Evolutionary conservation across 2,888 invertebrate species (phyloP).

Genomic region (Euspilapteryx auroguttella): DNA sequence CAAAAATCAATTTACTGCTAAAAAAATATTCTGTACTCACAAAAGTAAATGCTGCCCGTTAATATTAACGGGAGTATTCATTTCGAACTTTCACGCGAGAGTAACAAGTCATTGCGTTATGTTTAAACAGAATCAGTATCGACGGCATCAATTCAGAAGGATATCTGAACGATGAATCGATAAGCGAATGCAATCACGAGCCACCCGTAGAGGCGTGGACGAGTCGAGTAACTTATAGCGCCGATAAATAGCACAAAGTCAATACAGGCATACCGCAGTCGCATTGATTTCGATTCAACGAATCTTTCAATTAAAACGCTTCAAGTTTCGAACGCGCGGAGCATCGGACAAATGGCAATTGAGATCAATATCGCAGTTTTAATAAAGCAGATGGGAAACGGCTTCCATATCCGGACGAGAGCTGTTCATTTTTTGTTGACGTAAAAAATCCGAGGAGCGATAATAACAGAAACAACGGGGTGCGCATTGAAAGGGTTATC

Average conservation of each 20-base stretch:
- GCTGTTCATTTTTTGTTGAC: slow-evolving; percentile 28
- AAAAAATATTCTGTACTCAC: too few species aligned
- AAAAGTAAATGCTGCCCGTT: too few species aligned
- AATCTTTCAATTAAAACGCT: slow-evolving; percentile 35
- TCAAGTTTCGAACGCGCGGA: slow-evolving; percentile 5
- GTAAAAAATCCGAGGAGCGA: slow-evolving; percentile 31
- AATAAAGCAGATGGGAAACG: slow-evolving; percentile 52
- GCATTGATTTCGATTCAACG: slow-evolving; percentile 21
- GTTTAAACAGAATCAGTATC: slow-evolving; percentile 2
- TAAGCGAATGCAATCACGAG: slow-evolving; percentile 29
- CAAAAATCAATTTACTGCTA: too few species aligned
- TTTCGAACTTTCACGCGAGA: too few species aligned
- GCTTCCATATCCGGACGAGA: slow-evolving; percentile 42
- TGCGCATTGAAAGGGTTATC: slow-evolving; percentile 42
- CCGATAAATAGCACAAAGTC: slow-evolving; percentile 44
- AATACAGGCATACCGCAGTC: slow-evolving; percentile 29
- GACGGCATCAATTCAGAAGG: slow-evolving; percentile 7
- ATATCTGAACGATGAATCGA: slow-evolving; percentile 25
- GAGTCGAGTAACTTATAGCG: slow-evolving; percentile 25
- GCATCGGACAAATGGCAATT: slow-evolving; percentile 19
- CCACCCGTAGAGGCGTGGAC: slow-evolving; percentile 29
- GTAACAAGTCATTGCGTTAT: neutral
- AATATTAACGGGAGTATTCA: too few species aligned
- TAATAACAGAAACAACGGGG: slow-evolving; percentile 54
- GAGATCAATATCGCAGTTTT: slow-evolving; percentile 38